Evolutionary conservation across 2,888 invertebrate genomes (phyloP), one percentile per base, ranked within the genome.

Genomic region (Hirtodrosophila alboralis): DNA sequence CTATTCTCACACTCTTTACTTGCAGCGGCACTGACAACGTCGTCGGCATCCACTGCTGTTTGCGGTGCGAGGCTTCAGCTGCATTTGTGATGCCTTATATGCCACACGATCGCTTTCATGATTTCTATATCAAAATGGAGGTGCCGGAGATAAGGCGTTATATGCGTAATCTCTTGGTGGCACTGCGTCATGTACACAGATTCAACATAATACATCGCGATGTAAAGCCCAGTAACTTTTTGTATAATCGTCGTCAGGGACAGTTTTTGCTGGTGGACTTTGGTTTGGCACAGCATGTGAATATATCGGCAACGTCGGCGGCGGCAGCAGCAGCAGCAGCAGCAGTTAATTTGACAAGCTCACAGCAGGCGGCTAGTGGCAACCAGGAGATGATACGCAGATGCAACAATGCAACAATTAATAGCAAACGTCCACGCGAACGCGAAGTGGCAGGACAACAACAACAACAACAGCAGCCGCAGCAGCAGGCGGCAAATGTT

Each of bases 41-140:
- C 10, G 95, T 95, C 75, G 95, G 95, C 44, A 93, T 97, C 57
- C 94, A 95, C 71, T 91, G 95, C 66, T 96, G 96, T 86, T 91
- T 97, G 40, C 92, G 96, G 47, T 92, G 94, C 79, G 92, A 93
- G 64, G 96, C 96, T 81, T 95, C 95, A 54, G 94, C 96, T 61
- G 95, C 95, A 45, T 95, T 97, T 89, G 93, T 97, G 41, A 97
- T 97, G 97, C 96, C 97, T 2, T 96, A 95, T 88, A 94, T 97
- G 92, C 94, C 93, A 65, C 97, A 97, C 89, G 94, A 94, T 81
- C 94, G 93, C 79, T 96, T 91, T 52, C 91, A 96, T 94, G 95
- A 96, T 83, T 96, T 96, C 84, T 93, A 95, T 49, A 92, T 92
- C 13, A 92, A 93, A 59, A 94, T 96, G 95, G 92, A 92, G 70